Evolutionary conservation across 2,113 vertebrate genomes (phyloP).

Genomic region (Micromys minutus): DNA sequence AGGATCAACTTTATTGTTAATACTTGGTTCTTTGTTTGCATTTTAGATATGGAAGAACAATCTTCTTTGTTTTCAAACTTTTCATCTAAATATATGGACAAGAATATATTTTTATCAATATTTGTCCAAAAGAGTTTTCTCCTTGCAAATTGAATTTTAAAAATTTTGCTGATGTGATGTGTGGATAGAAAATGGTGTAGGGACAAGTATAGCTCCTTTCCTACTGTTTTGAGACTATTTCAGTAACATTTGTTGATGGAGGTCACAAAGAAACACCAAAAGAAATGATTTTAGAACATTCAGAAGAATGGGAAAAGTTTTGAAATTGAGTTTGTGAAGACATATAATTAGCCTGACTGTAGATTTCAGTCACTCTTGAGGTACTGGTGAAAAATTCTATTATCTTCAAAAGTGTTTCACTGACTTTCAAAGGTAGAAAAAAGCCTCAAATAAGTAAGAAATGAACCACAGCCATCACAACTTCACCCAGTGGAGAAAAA

Average conservation of each 20-base stretch:
- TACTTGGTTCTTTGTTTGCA: conserved; percentile 24
- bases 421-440: conserved; percentile 50
- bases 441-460: background rate
- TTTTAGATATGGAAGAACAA: conserved; percentile 59
- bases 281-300: conserved; percentile 55
- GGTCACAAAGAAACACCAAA: conserved; percentile 35
- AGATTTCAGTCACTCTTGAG: conserved; percentile 42
- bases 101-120: conserved; percentile 32
- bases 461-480: background rate
- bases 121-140: conserved; percentile 63
- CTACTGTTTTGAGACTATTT: conserved; percentile 33
- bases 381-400: conserved; percentile 11
- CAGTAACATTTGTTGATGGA: conserved; percentile 38
- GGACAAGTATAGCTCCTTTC: conserved; percentile 51
- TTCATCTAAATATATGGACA: conserved; percentile 72
- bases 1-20: conserved; percentile 43
- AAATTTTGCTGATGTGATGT: conserved; percentile 62
- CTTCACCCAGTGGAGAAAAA: background rate
- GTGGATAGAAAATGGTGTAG: background rate
- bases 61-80: conserved; percentile 71
- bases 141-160: conserved; percentile 71
- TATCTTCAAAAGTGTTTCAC: conserved; percentile 51
- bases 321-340: conserved; percentile 44
- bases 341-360: conserved; percentile 39
- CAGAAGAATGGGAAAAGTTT: conserved; percentile 27